These are phyloP conservation scores for Austrolebias charrua DNA, from an alignment of 2,797 vertebrate species.

Conservation along the genomic window DNA sequence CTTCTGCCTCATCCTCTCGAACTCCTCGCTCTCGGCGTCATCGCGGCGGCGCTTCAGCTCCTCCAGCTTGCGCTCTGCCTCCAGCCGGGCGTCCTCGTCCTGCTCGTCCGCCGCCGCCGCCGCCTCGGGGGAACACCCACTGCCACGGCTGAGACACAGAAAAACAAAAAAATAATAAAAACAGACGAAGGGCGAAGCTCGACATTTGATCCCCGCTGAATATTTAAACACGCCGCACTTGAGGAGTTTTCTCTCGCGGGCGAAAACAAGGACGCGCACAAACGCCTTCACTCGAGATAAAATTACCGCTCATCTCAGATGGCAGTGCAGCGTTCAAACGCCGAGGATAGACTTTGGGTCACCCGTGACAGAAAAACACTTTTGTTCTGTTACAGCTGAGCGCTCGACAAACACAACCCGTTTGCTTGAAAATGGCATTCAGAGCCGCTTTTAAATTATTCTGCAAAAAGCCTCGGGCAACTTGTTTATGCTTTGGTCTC, in stretches of 20 bases:
- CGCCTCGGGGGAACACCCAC: conserved; percentile 70
- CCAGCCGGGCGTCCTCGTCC: conserved; percentile 78
- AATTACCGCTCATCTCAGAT: conserved; percentile 58
- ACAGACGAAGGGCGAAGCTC: conserved; percentile 12
- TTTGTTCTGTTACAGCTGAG: conserved; percentile 9
- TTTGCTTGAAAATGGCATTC: conserved; percentile 36
- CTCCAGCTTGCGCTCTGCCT: conserved; percentile 89
- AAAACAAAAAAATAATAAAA: conserved; percentile 2
- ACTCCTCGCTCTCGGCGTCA: conserved; percentile 89
- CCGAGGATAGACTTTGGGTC: conserved; percentile 28
- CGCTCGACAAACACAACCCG: conserved; percentile 10
- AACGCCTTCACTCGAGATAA: conserved; percentile 45
- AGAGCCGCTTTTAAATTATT: conserved; percentile 34
- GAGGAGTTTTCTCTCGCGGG: conserved; percentile 25
- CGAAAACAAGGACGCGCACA: conserved; percentile 18
- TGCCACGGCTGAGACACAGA: conserved; percentile 75
- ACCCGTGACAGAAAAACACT: conserved; percentile 31
- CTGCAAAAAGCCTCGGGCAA: conserved; percentile 19
- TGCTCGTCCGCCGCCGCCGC: conserved; percentile 45
- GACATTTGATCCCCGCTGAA: conserved; percentile 54
- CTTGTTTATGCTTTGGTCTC: background rate
- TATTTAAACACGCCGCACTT: conserved; percentile 42
- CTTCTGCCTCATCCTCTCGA: conserved; percentile 91
- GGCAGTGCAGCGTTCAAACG: conserved; percentile 37
- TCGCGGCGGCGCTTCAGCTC: conserved; percentile 90